Base-by-base conservation (phyloP, 2,797 vertebrate genomes). In the Natrix natrix region DNA sequence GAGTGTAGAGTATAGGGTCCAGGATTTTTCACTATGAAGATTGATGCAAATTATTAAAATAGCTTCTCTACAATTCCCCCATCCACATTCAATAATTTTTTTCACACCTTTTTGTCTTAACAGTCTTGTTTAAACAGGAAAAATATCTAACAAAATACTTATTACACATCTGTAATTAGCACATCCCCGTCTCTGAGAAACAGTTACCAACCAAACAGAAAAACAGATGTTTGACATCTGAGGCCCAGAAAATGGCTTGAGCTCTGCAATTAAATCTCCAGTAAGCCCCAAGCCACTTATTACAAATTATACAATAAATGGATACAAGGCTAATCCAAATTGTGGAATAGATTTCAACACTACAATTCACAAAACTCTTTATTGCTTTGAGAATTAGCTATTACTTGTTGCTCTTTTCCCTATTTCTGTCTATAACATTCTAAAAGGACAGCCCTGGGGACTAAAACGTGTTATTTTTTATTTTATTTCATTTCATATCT, bases 201-300 rank as follows among this genome's bases (percentile, higher is more conserved):
- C 74, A 88, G 89, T 91, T 88, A 93, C 54, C 66, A 91, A 59
- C 28, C 63, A 91, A 93, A 83, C 8, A 93, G 32, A 57, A 78
- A 89, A 88, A 91, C 86, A 93, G 86, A 93, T 91, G 86, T 89
- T 93, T 93, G 90, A 93, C 66, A 93, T 87, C 86, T 89, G 86
- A 91, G 92, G 57, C 92, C 91, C 66, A 55, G 16, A 91, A 88
- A 93, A 93, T 91, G 57, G 86, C 48, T 86, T 83, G 86, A 88
- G 56, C 37, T 88, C 88, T 87, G 88, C 86, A 89, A 88, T 93
- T 93, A 91, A 78, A 93, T 63, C 66, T 90, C 61, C 48, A 93
- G 20, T 88, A 93, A 93, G 48, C 86, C 86, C 88, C n/a, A 54
- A 93, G 66, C 90, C 57, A 78, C 56, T 91, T 91, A 91, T 87